A percentile compares a stretch with the other conserved stretches of the same genome.
phyloP scores from a whole-genome alignment of 2,888 invertebrate species.

The Drosophila mimetica region DNA sequence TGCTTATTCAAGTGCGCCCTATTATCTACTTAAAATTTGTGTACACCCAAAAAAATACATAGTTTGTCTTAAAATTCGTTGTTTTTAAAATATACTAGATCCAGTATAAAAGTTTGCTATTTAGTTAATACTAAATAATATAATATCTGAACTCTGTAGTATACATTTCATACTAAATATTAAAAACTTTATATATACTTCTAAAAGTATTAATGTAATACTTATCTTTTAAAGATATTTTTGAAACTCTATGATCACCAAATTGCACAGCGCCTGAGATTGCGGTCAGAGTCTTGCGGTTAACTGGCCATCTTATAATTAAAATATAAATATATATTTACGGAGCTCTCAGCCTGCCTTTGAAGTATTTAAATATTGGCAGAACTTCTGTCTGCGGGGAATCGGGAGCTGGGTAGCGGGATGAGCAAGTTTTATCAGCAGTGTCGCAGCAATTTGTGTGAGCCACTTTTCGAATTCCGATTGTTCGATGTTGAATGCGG shows the following conservation, averaged over 20 bases:
- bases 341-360: slow-evolving; percentile 14
- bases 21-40: not conserved
- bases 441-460: slow-evolving; percentile 60
- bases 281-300: slow-evolving; percentile 24
- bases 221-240: too few relatives aligned
- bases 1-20: not conserved
- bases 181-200: too few relatives aligned
- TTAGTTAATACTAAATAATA: too few relatives aligned
- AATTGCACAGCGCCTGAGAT: slow-evolving; percentile 8
- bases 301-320: slow-evolving; percentile 11
- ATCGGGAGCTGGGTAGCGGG: not conserved
- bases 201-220: too few relatives aligned
- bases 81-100: too few relatives aligned
- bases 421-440: slow-evolving; percentile 61
- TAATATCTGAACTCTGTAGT: too few relatives aligned
- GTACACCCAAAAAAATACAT: too few relatives aligned
- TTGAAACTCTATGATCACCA: too few relatives aligned
- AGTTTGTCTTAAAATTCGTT: too few relatives aligned
- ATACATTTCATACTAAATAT: too few relatives aligned
- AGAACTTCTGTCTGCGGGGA: slow-evolving; percentile 11
- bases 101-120: too few relatives aligned
- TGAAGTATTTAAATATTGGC: slow-evolving; percentile 40
- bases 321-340: slow-evolving; percentile 33
- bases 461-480: slow-evolving; percentile 64
- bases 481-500: slow-evolving; percentile 61